Evolutionary conservation across 1,140 invertebrate species (phyloP), one percentile per base, ranked within the genome.

Genomic region (Drosophila willistoni): DNA sequence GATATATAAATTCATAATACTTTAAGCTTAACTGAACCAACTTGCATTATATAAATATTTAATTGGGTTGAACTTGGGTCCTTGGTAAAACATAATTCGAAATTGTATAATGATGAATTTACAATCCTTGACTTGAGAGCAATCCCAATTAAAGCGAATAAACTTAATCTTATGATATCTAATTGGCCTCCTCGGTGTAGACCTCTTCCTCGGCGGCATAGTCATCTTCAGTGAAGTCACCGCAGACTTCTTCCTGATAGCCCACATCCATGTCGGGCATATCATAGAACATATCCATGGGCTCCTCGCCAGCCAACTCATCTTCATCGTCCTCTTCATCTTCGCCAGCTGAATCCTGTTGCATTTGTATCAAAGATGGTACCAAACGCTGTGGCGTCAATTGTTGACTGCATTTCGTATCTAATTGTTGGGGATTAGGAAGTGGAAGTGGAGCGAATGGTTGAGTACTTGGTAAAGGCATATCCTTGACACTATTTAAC

Each of bases 141-240:
- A 51, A 51, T 51, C 19, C 9, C 44, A 51, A 51, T 9, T 17
- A 9, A 47, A 10, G n/a, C n/a, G 14, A 44, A n/a, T 6, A 19
- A 47, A 19, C 14, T 9, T 19, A 47, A 47, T 47, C 44, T 51
- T 22, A 22, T 5, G 3, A 10, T 51, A 7, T 12, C 60, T 87
- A 87, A 44, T 71, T 54, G 19, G 76, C 55, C 55, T 71, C 62
- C 41, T 86, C 75, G 7, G 80, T 87, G 61, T 81, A 90, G 34
- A 91, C 82, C 68, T 91, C 90, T 57, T 91, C 90, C 39, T 91
- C 90, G 59, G 79, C 90, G 13, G 77, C 73, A 42, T 61, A 83
- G 39, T 81, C 75, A 33, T 71, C 78, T 34, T 74, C 71, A 41
- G 66, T 66, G 59, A 66, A 86, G 56, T 87, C 83, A 3, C 72